Evolutionary conservation across 2,797 vertebrate species (phyloP), one percentile per base, ranked within the genome.

Genomic region (Cirrhinus molitorella): DNA sequence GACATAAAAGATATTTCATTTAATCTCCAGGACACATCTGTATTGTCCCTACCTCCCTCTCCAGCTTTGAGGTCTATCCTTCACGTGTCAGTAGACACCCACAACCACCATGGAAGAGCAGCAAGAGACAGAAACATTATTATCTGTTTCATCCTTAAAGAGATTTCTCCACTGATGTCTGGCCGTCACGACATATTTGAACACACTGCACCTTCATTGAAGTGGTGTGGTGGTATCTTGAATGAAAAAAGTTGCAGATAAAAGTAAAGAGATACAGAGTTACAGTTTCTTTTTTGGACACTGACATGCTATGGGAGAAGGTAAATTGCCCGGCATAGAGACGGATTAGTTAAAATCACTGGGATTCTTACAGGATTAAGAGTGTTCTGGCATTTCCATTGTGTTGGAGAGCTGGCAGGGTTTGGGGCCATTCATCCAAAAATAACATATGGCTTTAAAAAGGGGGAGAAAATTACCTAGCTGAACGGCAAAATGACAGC

Each of bases 131-230:
- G 90, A 89, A 91, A 90, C 89, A 88, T 63, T 79, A 61, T 88
- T 87, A 88, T 88, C 86, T 75, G 79, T 73, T 72, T 19, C 28
- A 79, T 43, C 85, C 86, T 88, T 87, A 88, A n/a, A 51, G 47
- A 91, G 91, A 94, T 94, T 76, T 85, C 63, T 43, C 67, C 14
- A 31, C 75, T 88, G 93, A 94, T 94, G 91, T 94, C 93, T 92
- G 89, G 82, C 68, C 71, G 86, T 87, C 86, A 89, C 68, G 66
- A 90, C 90, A 87, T 88, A 79, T 84, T 17, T 85, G 78, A 90
- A 89, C 53, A 77, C 74, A 19, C 37, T 31, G 68, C 21, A 65
- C 25, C 40, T 81, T 71, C 25, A 61, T 6, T 63, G 59, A 40
- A 61, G 40, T 51, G 37, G 17, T 28, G 11, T 71, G 49, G 17